Base-by-base conservation (phyloP, 1,140 invertebrate genomes). In the Ooceraea biroi region DNA sequence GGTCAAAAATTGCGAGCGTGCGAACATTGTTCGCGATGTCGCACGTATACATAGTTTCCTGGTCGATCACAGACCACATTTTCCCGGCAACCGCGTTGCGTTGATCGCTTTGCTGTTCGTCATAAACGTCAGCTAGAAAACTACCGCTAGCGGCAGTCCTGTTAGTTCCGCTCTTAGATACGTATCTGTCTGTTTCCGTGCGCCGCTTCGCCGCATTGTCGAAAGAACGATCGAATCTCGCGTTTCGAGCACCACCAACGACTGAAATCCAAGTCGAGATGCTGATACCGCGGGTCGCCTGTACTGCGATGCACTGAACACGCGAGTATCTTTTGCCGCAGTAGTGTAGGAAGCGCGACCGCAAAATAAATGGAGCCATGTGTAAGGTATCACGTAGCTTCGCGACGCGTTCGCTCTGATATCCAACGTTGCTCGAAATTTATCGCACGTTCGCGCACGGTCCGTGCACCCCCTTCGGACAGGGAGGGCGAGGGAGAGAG, bases 361-460 rank as follows among this genome's bases (percentile, higher is more conserved):
- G 85, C 50, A 76, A 73, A 85, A 85, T 85, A 88, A 88, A 88
- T 87, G n/a, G n/a, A n/a, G 69, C 88, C 82, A 88, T 57, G 63
- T 76, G 63, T 82, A 74, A 46, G 4, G n/a, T 50, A 80, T 44
- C 46, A 69, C 27, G 63, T 61, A 58, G 61, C 19, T 41, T 58
- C 50, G 61, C 25, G 19, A 8, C 58, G 27, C 4, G n/a, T n/a
- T 36, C 36, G 36, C 36, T 7, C 36, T 36, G 36, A 36, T 2
- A 36, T 36, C 36, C 57, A 69, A 46, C 61, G 63, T 80, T 11
- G 30, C 55, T 71, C 12, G 71, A 74, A 66, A 87, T 85, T 87
- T 87, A 88, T 85, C 76, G 48, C 41, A 44, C 25, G 0, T 7
- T 55, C n/a, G n/a, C n/a, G 44, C 48, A 68, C 50, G 48, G 25